These are phyloP conservation scores for Anaspis maculata DNA, from an alignment of 2,888 invertebrate species.

Conservation along the genomic window DNA sequence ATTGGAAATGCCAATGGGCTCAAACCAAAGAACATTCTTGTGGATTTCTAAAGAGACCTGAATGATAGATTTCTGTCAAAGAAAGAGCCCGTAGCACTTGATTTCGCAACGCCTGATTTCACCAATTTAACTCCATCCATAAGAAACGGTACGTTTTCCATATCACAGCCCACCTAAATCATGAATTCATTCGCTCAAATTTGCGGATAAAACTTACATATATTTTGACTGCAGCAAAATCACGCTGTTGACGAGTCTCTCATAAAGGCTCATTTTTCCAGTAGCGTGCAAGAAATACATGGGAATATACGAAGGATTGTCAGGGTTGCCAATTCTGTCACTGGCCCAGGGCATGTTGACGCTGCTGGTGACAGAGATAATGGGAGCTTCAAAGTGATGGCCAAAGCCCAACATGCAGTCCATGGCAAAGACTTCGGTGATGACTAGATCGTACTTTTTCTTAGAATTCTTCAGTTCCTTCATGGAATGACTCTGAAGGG, in stretches of 20 bases:
- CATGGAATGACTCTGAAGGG: conserved; percentile 21
- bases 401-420: conserved; percentile 53
- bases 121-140: too few species aligned
- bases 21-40: too few species aligned
- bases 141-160: too few species aligned
- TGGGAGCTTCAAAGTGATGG: conserved; percentile 47
- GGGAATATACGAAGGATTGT: conserved; percentile 51
- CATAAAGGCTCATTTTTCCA: conserved; percentile 42
- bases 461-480: conserved; percentile 26
- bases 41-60: too few species aligned
- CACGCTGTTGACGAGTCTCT: conserved; percentile 5
- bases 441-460: conserved; percentile 49
- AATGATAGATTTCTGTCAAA: too few species aligned
- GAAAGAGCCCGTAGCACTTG: too few species aligned
- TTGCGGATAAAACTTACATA: conserved; percentile 9
- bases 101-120: too few species aligned
- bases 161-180: too few species aligned
- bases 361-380: conserved; percentile 48
- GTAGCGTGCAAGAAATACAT: conserved; percentile 46
- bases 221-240: conserved; percentile 2
- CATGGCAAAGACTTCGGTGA: conserved; percentile 51
- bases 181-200: too few species aligned
- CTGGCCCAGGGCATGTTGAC: conserved; percentile 49
- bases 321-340: conserved; percentile 46
- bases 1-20: too few species aligned